These are phyloP conservation scores for Podabrus alpinus DNA, from an alignment of 2,888 invertebrate genomes.

Conservation along the genomic window DNA sequence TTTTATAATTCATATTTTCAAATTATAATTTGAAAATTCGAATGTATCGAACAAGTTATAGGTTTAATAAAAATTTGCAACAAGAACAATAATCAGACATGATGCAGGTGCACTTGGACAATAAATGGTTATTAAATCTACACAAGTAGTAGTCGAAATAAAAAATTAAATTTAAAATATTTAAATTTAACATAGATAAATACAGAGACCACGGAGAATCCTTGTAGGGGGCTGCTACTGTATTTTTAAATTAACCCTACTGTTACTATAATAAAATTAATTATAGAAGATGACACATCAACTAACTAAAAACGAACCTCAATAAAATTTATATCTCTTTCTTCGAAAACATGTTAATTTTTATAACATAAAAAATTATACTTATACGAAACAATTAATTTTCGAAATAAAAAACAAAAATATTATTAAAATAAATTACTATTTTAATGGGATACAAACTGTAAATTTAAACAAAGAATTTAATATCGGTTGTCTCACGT, in stretches of 20 bases:
- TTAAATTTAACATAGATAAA: not conserved
- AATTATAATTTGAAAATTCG: no score
- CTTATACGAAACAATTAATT: not conserved
- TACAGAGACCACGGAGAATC: not conserved
- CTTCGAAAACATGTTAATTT: not conserved
- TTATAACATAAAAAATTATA: not conserved
- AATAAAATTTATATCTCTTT: not conserved
- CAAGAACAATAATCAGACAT: no score
- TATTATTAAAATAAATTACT: not conserved
- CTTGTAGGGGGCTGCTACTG: constrained; percentile 15
- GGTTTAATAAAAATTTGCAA: no score
- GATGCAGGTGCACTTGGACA: no score
- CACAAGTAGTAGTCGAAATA: not conserved
- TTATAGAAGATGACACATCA: not conserved
- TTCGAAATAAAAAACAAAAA: not conserved
- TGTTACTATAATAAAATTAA: not conserved
- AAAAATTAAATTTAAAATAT: not conserved
- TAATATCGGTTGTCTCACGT: not conserved
- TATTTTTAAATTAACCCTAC: constrained; percentile 6
- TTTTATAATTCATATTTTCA: not conserved
- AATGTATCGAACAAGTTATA: no score
- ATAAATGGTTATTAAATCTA: no score
- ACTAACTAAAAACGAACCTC: not conserved
- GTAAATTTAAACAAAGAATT: not conserved
- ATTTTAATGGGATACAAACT: not conserved